Conservation (phyloP, 1,140 invertebrate genomes). For the Solenopsis invicta region DNA sequence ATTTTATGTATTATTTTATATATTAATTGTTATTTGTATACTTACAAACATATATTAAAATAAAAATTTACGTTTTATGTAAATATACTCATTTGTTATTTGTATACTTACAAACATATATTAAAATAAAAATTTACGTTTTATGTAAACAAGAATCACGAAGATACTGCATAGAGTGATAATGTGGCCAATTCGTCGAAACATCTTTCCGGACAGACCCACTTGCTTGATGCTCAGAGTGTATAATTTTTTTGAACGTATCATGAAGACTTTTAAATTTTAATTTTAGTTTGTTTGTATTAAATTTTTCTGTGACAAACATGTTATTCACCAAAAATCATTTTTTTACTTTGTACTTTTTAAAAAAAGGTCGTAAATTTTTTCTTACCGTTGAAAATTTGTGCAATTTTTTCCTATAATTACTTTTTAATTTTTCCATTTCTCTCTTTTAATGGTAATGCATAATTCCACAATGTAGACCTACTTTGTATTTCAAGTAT, state of each 20-base stretch:
- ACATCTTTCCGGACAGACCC: background rate
- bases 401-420: background rate
- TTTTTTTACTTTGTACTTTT: background rate
- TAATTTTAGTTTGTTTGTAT: background rate
- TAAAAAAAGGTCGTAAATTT: background rate
- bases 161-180: background rate
- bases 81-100: background rate
- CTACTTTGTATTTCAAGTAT: background rate
- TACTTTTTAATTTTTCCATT: background rate
- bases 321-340: background rate
- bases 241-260: background rate
- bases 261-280: background rate
- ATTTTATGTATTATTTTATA: background rate
- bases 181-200: background rate
- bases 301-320: background rate
- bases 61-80: no score
- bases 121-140: background rate
- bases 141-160: conserved; percentile 3
- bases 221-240: background rate
- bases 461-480: background rate
- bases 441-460: background rate
- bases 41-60: no score
- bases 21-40: background rate
- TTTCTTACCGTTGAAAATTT: background rate
- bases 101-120: no score